Percentiles rank a stretch among this genome's conserved stretches.
Conservation (phyloP, 2,888 invertebrate genomes). For the Scelioninae gen. 2 region DNA sequence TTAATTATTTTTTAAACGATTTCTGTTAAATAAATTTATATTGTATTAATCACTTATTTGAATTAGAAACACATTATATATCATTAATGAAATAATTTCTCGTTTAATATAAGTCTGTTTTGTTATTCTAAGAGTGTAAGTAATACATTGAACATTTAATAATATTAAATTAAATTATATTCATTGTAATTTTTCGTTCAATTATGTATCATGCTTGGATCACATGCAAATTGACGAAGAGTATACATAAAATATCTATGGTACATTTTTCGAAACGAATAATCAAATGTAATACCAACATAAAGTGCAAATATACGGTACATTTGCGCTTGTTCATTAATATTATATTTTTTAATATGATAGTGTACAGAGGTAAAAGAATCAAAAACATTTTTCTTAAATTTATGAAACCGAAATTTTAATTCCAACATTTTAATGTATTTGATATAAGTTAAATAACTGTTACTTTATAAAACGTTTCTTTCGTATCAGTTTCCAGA, state of each 20-base stretch:
- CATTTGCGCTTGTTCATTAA: not conserved
- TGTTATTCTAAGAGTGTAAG: too few species aligned
- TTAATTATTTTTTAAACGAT: not conserved
- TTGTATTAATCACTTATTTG: too few species aligned
- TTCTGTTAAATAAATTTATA: too few species aligned
- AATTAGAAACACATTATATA: too few species aligned
- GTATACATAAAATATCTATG: not conserved
- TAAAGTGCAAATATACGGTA: not conserved
- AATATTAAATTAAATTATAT: conserved; percentile 7
- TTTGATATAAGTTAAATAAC: not conserved
- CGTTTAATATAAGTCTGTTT: conserved; percentile 3
- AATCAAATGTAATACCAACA: not conserved
- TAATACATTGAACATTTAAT: conserved; percentile 30
- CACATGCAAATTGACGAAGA: conserved; percentile 33
- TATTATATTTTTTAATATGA: not conserved
- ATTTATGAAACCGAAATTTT: too few species aligned
- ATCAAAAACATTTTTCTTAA: not conserved
- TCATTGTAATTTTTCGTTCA: conserved; percentile 10
- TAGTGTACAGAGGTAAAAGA: not conserved
- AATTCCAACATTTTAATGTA: too few species aligned
- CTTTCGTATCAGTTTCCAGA: conserved; percentile 41
- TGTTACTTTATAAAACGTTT: conserved; percentile 20
- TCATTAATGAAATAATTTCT: too few species aligned
- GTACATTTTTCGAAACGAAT: conserved; percentile 3
- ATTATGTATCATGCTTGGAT: conserved; percentile 34